Conservation (phyloP, 92 coral and sea anemone genomes). For the Epizoanthus ramosus region DNA sequence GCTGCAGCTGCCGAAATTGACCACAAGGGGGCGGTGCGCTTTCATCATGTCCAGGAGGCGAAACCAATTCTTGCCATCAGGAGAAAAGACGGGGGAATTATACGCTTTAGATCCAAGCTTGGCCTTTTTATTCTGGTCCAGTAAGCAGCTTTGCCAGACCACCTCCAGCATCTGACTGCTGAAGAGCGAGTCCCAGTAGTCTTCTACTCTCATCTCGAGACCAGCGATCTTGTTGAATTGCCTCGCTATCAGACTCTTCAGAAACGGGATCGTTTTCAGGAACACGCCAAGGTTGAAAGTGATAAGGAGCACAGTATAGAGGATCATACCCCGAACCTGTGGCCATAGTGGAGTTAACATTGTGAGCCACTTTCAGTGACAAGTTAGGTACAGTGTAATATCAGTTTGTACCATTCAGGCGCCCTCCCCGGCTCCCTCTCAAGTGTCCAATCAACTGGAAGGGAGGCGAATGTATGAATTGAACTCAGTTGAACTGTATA, state of each 20-base stretch:
- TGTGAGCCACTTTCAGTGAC: not conserved
- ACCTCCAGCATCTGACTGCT: constrained; percentile 65
- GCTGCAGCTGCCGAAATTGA: constrained; percentile 87
- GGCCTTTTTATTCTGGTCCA: constrained; percentile 53
- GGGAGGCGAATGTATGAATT: too few relatives aligned
- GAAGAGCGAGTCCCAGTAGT: constrained; percentile 79
- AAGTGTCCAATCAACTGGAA: too few relatives aligned
- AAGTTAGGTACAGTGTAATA: too few relatives aligned
- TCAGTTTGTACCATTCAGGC: too few relatives aligned
- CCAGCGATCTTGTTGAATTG: constrained; percentile 58
- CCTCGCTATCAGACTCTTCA: constrained; percentile 56
- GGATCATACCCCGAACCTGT: constrained; percentile 20
- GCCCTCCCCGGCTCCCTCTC: too few relatives aligned
- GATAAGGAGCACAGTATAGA: constrained; percentile 50
- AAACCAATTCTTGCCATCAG: constrained; percentile 62
- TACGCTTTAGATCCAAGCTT: constrained; percentile 49
- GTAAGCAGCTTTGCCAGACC: constrained; percentile 56
- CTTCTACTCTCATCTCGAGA: constrained; percentile 62
- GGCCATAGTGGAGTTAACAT: constrained; percentile 33
- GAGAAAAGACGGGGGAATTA: constrained; percentile 65
- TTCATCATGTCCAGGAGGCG: constrained; percentile 66
- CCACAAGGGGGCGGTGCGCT: constrained; percentile 79
- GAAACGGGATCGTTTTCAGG: constrained; percentile 67
- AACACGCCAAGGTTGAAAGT: constrained; percentile 62
- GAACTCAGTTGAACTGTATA: too few relatives aligned